Conservation (phyloP, 2,888 invertebrate species). For the Lasioglossum villosulum region DNA sequence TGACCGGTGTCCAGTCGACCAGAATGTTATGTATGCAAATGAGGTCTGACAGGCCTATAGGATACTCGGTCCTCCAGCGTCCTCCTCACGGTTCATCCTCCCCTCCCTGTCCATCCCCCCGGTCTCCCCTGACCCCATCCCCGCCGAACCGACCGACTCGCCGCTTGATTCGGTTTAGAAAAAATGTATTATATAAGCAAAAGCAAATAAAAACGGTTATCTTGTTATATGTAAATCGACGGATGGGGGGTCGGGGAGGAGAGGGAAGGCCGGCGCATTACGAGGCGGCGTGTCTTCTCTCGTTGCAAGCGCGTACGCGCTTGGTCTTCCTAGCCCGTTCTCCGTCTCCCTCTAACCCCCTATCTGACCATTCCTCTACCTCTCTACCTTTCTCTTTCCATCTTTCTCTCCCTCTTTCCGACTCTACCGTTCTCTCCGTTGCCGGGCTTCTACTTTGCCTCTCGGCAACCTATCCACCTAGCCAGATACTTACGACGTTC, state of each 20-base stretch:
- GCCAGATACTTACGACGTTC: conserved; percentile 68
- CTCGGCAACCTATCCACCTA: conserved; percentile 57
- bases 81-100: conserved; percentile 65
- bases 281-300: conserved; percentile 66
- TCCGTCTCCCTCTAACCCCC: background rate
- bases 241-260: conserved; percentile 42
- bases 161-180: conserved; percentile 75
- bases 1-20: conserved; percentile 84
- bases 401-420: background rate
- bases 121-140: conserved; percentile 32
- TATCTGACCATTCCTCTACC: background rate
- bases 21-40: conserved; percentile 85
- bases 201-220: conserved; percentile 79
- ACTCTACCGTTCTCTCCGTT: conserved; percentile 4
- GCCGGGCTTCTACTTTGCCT: conserved; percentile 26
- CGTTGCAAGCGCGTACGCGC: conserved; percentile 65
- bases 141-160: conserved; percentile 45
- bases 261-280: conserved; percentile 60
- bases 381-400: background rate
- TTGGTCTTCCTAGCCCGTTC: conserved; percentile 27
- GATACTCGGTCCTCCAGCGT: conserved; percentile 73
- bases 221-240: conserved; percentile 83
- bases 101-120: conserved; percentile 51
- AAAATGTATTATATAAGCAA: conserved; percentile 79
- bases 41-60: conserved; percentile 82